These are phyloP conservation scores for Geococcyx californianus DNA, from an alignment of 2,113 vertebrate genomes.

Conservation along the genomic window DNA sequence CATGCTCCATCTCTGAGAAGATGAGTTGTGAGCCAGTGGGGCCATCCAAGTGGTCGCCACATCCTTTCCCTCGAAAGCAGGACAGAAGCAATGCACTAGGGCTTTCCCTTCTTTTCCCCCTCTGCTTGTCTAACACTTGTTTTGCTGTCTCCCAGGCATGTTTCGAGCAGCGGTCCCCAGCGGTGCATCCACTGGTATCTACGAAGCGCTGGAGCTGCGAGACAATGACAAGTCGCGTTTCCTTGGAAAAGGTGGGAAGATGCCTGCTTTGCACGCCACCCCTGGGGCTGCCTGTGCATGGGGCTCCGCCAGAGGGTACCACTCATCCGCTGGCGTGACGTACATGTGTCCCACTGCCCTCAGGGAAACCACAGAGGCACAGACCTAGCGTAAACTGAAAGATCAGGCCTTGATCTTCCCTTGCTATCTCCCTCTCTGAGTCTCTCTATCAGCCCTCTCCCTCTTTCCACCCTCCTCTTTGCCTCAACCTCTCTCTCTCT, in stretches of 20 bases:
- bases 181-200: conserved; percentile 91
- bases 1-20: neutral
- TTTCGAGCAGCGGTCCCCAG: conserved; percentile 92
- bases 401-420: neutral
- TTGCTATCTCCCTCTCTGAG: neutral
- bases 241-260: conserved; percentile 87
- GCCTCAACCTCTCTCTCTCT: conserved; percentile 10
- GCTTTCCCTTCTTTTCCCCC: neutral
- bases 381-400: neutral
- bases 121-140: neutral
- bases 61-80: neutral
- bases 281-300: neutral
- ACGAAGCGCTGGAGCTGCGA: conserved; percentile 89
- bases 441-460: neutral
- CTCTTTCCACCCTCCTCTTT: conserved; percentile 24
- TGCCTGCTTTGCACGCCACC: neutral
- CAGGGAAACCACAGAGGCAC: neutral
- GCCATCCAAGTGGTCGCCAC: neutral
- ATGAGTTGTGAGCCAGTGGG: accelerated
- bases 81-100: neutral
- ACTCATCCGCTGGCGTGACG: neutral
- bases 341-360: neutral
- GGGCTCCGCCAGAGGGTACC: neutral
- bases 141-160: conserved; percentile 68
- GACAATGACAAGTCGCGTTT: conserved; percentile 92